phyloP scores from a whole-genome alignment of 2,113 vertebrate genomes.

The Pterocles orientalis region DNA sequence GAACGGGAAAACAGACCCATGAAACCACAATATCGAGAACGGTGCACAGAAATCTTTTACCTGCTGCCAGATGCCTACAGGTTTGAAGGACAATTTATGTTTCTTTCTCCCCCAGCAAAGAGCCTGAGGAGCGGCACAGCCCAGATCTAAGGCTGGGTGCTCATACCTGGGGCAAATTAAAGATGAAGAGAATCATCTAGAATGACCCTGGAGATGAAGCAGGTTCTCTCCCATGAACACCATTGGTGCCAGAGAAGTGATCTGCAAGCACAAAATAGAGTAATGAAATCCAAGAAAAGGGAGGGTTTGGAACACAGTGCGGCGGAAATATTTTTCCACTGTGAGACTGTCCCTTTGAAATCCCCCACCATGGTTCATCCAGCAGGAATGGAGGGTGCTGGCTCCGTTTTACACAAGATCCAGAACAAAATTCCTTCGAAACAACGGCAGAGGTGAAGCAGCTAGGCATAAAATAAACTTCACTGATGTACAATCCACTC shows the following conservation, averaged over 20 bases:
- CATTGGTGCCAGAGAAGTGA: neutral
- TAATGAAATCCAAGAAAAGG: neutral
- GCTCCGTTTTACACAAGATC: accelerated
- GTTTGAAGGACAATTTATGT: neutral
- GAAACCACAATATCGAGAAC: accelerated
- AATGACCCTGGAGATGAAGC: neutral
- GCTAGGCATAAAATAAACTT: neutral
- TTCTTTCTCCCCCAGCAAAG: neutral
- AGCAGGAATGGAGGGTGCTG: neutral
- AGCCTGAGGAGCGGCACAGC: neutral
- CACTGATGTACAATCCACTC: accelerated
- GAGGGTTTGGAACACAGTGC: accelerated
- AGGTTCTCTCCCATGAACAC: neutral
- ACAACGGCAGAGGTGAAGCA: neutral
- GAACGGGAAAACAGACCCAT: neutral
- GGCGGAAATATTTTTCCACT: neutral
- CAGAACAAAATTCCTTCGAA: neutral
- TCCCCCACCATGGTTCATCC: neutral
- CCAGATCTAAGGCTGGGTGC: neutral
- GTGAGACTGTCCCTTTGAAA: neutral
- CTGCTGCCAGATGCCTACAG: accelerated
- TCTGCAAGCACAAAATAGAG: neutral
- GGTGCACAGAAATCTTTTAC: neutral
- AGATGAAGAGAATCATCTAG: neutral
- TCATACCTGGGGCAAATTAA: neutral